Base-by-base conservation (phyloP, 2,113 vertebrate species). In the Gulo gulo region DNA sequence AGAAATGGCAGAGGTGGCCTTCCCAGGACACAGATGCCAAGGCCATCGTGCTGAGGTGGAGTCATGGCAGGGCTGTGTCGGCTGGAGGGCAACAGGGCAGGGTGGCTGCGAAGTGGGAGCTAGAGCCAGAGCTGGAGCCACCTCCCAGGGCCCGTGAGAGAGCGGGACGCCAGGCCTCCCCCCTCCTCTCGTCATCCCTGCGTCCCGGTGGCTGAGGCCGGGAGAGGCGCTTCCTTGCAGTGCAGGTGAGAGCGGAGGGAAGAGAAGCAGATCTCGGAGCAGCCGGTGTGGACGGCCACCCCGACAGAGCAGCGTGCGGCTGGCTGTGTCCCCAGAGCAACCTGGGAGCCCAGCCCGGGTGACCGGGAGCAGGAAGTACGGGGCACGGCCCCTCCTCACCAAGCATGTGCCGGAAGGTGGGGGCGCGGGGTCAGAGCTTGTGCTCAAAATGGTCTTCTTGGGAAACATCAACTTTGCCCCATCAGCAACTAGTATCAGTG, bases 261-360 rank as follows among this genome's bases (percentile, higher is more conserved):
- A 14, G 6, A 14, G 80, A 42, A 24, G 7, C 14, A n/a, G 13
- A 1, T 3, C 45, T 50, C 23, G 45, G 65, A 63, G 52, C 69
- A 0, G 0, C 21, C 2, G 3, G 0, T 0, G 73, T 26, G 6
- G 3, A 29, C 1, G 24, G 67, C 50, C 36, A 15, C 11, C 11
- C 24, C 4, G 10, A 50, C 21, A 34, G 80, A 7, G 55, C 6
- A 20, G 24, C 18, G 15, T 7, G 23, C 5, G 65, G 55, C 18
- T 6, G 4, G 29, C 12, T 18, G 71, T 15, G 61, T 29, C 69
- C 65, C 42, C 55, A 16, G 1, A 63, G 78, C 36, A 29, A 61
- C 3, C 24, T 0, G 5, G 47, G 47, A 26, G 36, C 31, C 13
- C 2, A 13, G 42, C 4, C 42, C 3, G 1, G 23, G 87, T 7